phyloP scores from a whole-genome alignment of 2,797 vertebrate species.

The Pygocentrus nattereri region DNA sequence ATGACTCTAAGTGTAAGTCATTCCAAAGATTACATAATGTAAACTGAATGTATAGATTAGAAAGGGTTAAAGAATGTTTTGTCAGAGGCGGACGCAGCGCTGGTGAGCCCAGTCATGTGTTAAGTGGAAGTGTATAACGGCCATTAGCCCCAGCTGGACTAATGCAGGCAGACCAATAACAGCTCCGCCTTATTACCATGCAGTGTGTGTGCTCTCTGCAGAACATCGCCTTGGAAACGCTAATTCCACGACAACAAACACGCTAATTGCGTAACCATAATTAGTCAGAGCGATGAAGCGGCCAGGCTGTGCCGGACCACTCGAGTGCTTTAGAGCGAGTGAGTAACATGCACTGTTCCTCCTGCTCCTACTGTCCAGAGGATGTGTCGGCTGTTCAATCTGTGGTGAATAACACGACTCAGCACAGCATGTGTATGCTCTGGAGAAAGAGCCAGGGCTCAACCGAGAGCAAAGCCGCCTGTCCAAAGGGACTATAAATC shows the following conservation, averaged over 20 bases:
- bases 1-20: background rate
- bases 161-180: conserved; percentile 28
- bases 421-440: conserved; percentile 23
- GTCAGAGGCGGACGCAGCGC: background rate
- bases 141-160: conserved; percentile 32
- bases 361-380: conserved; percentile 35
- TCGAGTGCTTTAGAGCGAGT: conserved; percentile 27
- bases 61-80: background rate
- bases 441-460: conserved; percentile 35
- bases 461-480: conserved; percentile 2
- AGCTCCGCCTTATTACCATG: conserved; percentile 54
- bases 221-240: conserved; percentile 47
- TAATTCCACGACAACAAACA: conserved; percentile 53
- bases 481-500: conserved; percentile 43
- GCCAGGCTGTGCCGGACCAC: conserved; percentile 27
- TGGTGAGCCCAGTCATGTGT: conserved; percentile 4
- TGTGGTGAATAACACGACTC: conserved; percentile 20
- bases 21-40: background rate
- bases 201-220: conserved; percentile 41
- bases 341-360: background rate
- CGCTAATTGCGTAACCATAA: conserved; percentile 54
- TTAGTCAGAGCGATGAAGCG: conserved; percentile 55
- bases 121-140: conserved; percentile 15
- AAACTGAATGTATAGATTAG: background rate
- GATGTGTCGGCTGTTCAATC: conserved; percentile 34